Base-by-base conservation (phyloP, 2,797 vertebrate species). In the Phalloptychus januarius region DNA sequence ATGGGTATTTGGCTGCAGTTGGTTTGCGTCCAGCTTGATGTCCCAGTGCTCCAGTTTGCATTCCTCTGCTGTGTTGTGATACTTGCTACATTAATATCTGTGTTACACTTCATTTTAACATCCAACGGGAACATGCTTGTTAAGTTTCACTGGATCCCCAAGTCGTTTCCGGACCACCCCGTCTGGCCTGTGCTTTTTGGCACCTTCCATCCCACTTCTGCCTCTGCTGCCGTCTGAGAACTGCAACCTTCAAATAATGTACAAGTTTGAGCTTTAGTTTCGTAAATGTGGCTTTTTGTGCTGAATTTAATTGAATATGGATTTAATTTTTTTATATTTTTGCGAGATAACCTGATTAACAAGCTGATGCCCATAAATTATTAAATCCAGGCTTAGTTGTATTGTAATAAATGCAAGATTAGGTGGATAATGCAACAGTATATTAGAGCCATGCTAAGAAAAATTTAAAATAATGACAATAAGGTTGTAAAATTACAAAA, bases 71-170 rank as follows among this genome's bases (percentile, higher is more conserved):
- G 91, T 92, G 88, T 94, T 93, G 92, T 92, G 93, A 94, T 93
- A 94, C 86, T 90, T 91, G 90, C 91, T 91, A 91, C 90, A 95
- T 94, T 94, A 94, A 94, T 94, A 93, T 94, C 88, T 74, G 79
- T 86, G 88, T 93, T 92, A 92, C 89, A 92, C 90, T 94, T 92
- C 88, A 88, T 90, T 90, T 93, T 93, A 91, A 88, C 88, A 89
- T 93, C 80, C 93, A 93, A 93, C 71, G 81, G 81, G 89, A 94
- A 91, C 92, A 93, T 80, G 93, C 88, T 93, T 92, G 93, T 95
- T 94, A 94, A 92, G 79, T 94, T 93, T 93, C 92, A 92, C 90
- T 82, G 86, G 86, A 91, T 91, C 85, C 86, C 86, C 10, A 70
- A 84, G 83, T 84, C 20, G 52, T 92, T 93, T 95, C 91, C 90